Percentiles rank a stretch among this genome's conserved stretches.
These are phyloP conservation scores for Rhinolophus sinicus DNA, from an alignment of 2,113 vertebrate species.

Conservation along the genomic window DNA sequence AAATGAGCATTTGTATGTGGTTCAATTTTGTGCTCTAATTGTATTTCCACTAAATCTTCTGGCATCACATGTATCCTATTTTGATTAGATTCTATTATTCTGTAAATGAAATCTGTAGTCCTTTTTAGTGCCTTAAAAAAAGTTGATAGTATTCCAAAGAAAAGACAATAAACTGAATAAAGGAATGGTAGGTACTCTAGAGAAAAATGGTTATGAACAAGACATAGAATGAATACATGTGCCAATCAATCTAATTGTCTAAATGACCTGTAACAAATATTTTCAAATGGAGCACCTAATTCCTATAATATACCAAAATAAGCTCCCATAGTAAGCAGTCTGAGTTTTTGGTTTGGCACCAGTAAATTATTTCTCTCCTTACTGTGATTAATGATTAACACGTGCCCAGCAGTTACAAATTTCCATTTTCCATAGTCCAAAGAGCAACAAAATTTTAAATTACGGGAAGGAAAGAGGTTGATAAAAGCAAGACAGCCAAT, in stretches of 20 bases:
- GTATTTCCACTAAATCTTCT: slow-evolving; percentile 13
- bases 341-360: not conserved
- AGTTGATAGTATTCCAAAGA: not conserved
- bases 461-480: not conserved
- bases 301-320: not conserved
- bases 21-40: not conserved
- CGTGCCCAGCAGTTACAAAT: not conserved
- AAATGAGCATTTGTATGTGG: not conserved
- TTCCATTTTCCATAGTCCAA: not conserved
- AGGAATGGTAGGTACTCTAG: not conserved
- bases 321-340: not conserved
- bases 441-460: not conserved
- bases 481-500: not conserved
- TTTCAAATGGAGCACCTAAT: not conserved
- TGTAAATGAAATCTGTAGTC: not conserved
- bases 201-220: not conserved
- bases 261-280: not conserved
- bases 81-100: not conserved
- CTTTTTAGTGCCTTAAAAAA: not conserved
- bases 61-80: not conserved
- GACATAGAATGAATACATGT: not conserved
- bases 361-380: not conserved
- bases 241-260: not conserved
- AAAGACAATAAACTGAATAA: not conserved
- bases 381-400: not conserved